These are phyloP conservation scores for Gallinago jamesoni DNA, from an alignment of 2,113 vertebrate species.

Conservation along the genomic window DNA sequence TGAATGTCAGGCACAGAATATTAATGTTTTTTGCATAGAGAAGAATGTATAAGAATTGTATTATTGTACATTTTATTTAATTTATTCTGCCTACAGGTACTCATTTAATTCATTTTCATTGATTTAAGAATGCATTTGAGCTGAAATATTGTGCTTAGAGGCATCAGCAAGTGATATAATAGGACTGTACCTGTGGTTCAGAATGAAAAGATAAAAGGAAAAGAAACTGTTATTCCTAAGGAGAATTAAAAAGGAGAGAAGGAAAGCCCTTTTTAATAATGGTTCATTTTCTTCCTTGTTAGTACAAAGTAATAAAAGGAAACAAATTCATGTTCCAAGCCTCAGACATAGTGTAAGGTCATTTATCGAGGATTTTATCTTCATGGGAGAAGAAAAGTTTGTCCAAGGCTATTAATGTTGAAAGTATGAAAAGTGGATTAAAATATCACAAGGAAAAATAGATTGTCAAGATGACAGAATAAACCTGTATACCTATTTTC, in stretches of 20 bases:
- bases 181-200: conserved; percentile 25
- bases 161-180: conserved; percentile 36
- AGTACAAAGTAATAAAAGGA: conserved; percentile 68
- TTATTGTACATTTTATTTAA: conserved; percentile 58
- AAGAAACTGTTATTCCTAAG: conserved; percentile 22
- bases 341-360: conserved; percentile 48
- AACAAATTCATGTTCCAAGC: conserved; percentile 69
- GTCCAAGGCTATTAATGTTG: conserved; percentile 62
- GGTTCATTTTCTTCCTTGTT: conserved; percentile 66
- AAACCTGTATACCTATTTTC: conserved; percentile 69
- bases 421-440: conserved; percentile 64
- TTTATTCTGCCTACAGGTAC: conserved; percentile 49
- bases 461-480: conserved; percentile 52
- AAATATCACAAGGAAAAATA: conserved; percentile 50
- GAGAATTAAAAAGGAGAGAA: conserved; percentile 22
- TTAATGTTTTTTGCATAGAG: neutral
- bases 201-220: conserved; percentile 63
- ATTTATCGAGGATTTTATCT: conserved; percentile 55
- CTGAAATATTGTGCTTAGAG: conserved; percentile 62
- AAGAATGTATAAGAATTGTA: neutral
- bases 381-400: conserved; percentile 35
- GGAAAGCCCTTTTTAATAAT: conserved; percentile 49
- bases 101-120: conserved; percentile 67
- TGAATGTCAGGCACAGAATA: neutral
- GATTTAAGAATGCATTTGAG: conserved; percentile 54